Conservation (phyloP, 2,113 vertebrate genomes). For the Otocyon megalotis region DNA sequence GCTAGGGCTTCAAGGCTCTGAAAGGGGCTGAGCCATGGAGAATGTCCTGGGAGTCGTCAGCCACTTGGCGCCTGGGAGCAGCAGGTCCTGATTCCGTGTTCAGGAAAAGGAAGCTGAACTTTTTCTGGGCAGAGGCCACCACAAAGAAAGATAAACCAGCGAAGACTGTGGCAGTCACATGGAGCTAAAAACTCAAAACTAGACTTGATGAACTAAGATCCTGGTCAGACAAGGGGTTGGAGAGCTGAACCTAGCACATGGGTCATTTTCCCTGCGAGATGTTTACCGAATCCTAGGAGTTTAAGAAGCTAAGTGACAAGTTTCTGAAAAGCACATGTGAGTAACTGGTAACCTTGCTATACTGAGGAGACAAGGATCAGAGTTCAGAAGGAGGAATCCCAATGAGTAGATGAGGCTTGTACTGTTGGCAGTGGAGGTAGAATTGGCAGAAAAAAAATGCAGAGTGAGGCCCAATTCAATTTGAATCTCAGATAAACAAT, state of each 20-base stretch:
- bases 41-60: not conserved
- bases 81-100: not conserved
- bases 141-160: not conserved
- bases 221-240: not conserved
- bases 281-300: not conserved
- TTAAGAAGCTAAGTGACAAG: not conserved
- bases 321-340: not conserved
- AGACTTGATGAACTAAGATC: not conserved
- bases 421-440: not conserved
- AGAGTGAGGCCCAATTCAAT: not conserved
- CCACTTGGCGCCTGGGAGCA: rapidly evolving
- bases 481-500: not conserved
- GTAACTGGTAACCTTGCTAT: not conserved
- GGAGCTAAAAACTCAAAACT: not conserved
- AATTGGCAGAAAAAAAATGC: not conserved
- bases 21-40: not conserved
- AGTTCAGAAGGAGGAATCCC: not conserved
- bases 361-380: not conserved
- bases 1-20: not conserved
- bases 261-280: not conserved
- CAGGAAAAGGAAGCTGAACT: not conserved
- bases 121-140: not conserved
- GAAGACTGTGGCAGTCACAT: not conserved
- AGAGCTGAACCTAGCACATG: not conserved
- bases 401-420: not conserved